Conservation (phyloP, 2,797 vertebrate genomes). For the Pseudochaenichthys georgianus region DNA sequence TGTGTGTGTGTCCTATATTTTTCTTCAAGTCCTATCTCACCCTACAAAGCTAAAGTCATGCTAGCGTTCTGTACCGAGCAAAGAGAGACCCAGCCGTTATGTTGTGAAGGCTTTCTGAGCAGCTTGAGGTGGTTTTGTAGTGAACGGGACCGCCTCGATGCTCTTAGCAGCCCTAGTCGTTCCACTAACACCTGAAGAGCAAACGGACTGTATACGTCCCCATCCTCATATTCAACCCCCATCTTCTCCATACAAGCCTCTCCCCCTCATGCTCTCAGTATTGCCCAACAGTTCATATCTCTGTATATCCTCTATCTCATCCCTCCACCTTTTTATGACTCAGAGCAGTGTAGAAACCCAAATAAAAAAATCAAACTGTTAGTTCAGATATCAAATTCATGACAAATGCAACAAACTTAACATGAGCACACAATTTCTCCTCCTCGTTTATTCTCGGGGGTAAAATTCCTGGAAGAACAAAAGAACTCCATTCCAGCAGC, state of each 20-base stretch:
- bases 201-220: constrained; percentile 55
- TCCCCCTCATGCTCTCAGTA: not conserved
- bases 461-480: constrained; percentile 52
- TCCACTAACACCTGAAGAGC: constrained; percentile 58
- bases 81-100: not conserved
- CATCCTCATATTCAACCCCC: constrained; percentile 38
- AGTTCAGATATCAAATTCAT: constrained; percentile 23
- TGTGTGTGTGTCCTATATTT: not conserved
- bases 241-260: constrained; percentile 37
- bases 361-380: constrained; percentile 39
- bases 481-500: constrained; percentile 49
- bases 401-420: constrained; percentile 37
- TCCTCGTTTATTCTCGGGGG: constrained; percentile 21
- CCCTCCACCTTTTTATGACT: constrained; percentile 28
- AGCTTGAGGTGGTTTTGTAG: constrained; percentile 21
- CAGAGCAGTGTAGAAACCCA: not conserved
- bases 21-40: constrained; percentile 17
- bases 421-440: constrained; percentile 38
- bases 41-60: not conserved
- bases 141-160: constrained; percentile 13
- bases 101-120: constrained; percentile 18
- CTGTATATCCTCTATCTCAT: constrained; percentile 2
- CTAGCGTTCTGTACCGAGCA: not conserved
- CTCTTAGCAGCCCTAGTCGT: constrained; percentile 54
- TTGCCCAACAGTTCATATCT: constrained; percentile 25